Evolutionary conservation across 2,797 vertebrate genomes (phyloP), one percentile per base, ranked within the genome.

Genomic region (Okamejei kenojei): DNA sequence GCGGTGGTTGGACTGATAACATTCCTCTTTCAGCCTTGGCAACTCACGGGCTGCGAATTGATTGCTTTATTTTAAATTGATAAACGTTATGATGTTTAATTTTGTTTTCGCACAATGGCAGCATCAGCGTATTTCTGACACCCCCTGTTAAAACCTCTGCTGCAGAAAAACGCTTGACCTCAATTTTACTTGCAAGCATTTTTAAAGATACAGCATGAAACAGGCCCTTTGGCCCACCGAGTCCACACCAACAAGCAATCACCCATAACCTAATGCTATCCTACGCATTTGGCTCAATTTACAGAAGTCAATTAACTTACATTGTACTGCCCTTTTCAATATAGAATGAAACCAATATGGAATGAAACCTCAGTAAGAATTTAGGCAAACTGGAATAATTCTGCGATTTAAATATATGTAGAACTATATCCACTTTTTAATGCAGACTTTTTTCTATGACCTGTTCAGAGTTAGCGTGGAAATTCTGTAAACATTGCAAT

Each of bases 161-260:
- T 92, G 90, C 90, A 76, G 54, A 76, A 92, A 92, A 92, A 92
- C 5, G 35, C 23, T 58, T 91, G 88, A 71, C 63, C 88, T 73
- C 88, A 54, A 29, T 92, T 92, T 76, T 58, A 74, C 90, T 58
- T 8, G 10, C 38, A n/a, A 54, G 23, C 45, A 5, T 45, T 45
- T 45, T 45, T 45, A 45, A 45, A 45, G 45, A 45, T 45, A 45
- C 45, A 45, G 45, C 45, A 45, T 45, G 45, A 45, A 45, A 45
- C 45, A 45, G 45, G 45, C 45, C 45, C 45, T 45, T 45, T 45
- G 45, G 45, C 45, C 45, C 45, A 45, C 45, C 45, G 2, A 45
- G 45, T 45, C 45, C 45, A 45, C 45, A 45, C 45, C 45, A 45
- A 45, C 45, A 45, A 45, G 45, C 45, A 45, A 45, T 45, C 45